Evolutionary conservation across 2,113 vertebrate species (phyloP).

Genomic region (Odocoileus virginianus): DNA sequence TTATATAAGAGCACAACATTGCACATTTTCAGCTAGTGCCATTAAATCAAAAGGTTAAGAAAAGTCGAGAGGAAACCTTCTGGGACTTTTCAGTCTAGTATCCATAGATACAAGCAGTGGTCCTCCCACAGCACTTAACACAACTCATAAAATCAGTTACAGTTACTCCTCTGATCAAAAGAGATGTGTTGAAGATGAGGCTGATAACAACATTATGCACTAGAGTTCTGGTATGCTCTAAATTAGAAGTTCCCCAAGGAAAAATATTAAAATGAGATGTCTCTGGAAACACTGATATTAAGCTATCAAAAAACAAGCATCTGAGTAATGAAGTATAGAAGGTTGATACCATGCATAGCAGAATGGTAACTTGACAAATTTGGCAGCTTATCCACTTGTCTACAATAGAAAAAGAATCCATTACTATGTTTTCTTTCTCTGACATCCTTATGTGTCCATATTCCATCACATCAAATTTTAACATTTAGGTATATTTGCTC

Average conservation of each 20-base stretch:
- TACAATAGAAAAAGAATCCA: slow-evolving; percentile 26
- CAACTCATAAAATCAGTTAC: background rate
- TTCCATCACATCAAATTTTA: background rate
- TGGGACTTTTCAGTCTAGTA: background rate
- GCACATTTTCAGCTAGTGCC: background rate
- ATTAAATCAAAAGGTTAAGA: background rate
- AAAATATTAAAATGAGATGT: slow-evolving; percentile 28
- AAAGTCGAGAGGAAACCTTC: background rate
- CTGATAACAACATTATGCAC: background rate
- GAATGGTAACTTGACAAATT: slow-evolving; percentile 35
- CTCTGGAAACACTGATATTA: slow-evolving; percentile 42
- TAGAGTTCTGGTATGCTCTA: slow-evolving; percentile 42
- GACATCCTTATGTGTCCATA: background rate
- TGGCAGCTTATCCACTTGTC: slow-evolving; percentile 23
- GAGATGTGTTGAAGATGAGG: background rate
- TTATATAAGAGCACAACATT: background rate
- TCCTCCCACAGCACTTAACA: background rate
- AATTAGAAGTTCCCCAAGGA: slow-evolving; percentile 36
- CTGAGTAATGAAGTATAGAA: slow-evolving; percentile 45
- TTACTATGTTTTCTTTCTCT: slow-evolving; percentile 16
- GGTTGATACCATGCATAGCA: slow-evolving; percentile 13
- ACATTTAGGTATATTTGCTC: background rate
- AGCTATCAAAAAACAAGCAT: background rate
- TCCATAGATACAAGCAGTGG: background rate
- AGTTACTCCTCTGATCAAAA: background rate